These are phyloP conservation scores for Machimus atricapillus DNA, from an alignment of 2,888 invertebrate species.

Conservation along the genomic window DNA sequence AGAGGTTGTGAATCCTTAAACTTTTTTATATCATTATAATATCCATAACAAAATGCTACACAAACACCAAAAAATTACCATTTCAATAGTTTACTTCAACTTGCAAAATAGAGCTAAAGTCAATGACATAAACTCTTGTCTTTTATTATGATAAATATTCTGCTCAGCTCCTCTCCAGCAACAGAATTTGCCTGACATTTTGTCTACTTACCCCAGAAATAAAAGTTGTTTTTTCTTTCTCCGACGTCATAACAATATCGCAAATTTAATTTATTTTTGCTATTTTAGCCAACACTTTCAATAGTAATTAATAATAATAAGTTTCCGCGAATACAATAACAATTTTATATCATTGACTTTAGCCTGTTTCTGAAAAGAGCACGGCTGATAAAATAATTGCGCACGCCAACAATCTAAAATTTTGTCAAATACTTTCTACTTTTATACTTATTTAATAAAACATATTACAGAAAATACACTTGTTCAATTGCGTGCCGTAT, in stretches of 20 bases:
- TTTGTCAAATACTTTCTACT: neutral
- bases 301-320: neutral
- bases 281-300: neutral
- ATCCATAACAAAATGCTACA: slow-evolving; percentile 56
- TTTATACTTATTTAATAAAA: neutral
- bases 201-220: slow-evolving; percentile 14
- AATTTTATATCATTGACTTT: slow-evolving; percentile 34
- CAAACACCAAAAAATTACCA: slow-evolving; percentile 54
- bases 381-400: slow-evolving; percentile 30
- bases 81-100: slow-evolving; percentile 46
- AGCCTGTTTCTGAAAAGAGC: slow-evolving; percentile 21
- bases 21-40: slow-evolving; percentile 33
- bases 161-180: neutral
- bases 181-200: neutral
- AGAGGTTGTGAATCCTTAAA: slow-evolving; percentile 31
- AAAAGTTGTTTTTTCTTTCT: neutral
- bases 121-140: slow-evolving; percentile 16
- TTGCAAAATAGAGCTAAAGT: slow-evolving; percentile 8
- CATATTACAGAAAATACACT: neutral
- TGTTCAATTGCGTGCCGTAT: neutral
- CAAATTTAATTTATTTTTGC: neutral
- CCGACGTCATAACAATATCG: neutral
- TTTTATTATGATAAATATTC: neutral
- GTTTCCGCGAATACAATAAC: neutral
- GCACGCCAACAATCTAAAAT: neutral